These are phyloP conservation scores for Antechinus flavipes DNA, from an alignment of 2,113 vertebrate genomes.

Conservation along the genomic window DNA sequence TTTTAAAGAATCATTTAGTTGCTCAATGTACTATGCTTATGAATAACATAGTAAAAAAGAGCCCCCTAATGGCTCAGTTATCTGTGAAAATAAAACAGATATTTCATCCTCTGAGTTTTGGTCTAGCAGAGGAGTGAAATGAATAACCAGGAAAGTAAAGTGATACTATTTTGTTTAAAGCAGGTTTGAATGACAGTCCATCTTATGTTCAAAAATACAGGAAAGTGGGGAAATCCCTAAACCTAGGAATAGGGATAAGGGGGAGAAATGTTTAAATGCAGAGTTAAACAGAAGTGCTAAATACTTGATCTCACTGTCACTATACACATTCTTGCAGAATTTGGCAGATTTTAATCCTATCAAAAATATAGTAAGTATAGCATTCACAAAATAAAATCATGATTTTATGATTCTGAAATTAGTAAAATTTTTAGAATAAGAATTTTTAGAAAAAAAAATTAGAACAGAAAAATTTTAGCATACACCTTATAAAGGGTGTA, in stretches of 20 bases:
- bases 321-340: background rate
- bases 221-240: background rate
- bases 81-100: conserved; percentile 61
- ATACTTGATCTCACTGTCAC: background rate
- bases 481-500: background rate
- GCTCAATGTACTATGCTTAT: conserved; percentile 41
- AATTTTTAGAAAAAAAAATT: background rate
- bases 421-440: background rate
- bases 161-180: background rate
- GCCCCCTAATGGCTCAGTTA: conserved; percentile 85
- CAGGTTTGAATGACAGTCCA: conserved; percentile 33
- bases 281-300: background rate
- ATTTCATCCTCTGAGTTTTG: conserved; percentile 37
- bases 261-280: background rate
- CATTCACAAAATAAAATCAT: background rate
- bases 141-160: conserved; percentile 23
- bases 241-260: background rate
- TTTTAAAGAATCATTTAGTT: conserved; percentile 13
- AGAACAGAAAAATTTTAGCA: no score
- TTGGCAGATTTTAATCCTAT: background rate
- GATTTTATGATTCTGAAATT: conserved; percentile 12
- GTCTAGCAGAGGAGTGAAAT: conserved; percentile 31
- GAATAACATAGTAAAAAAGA: conserved; percentile 82
- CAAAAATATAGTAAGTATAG: background rate
- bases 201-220: conserved; percentile 4